Percentiles rank a stretch among this genome's conserved stretches.
Conservation (phyloP, 2,888 invertebrate genomes). For the Ophioninae sp. region DNA sequence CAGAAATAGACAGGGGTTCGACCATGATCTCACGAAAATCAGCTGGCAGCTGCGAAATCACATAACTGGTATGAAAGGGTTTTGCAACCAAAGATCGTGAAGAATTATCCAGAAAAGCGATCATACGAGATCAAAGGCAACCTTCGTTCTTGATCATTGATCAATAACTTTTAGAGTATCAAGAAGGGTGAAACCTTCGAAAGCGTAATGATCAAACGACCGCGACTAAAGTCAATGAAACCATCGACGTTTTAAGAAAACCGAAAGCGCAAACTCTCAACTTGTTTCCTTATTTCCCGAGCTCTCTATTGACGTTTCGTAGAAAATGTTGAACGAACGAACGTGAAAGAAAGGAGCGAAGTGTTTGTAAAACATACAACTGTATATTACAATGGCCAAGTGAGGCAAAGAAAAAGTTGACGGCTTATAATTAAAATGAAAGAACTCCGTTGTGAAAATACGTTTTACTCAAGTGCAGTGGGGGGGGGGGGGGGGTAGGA, state of each 20-base stretch:
- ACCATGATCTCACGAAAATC: neutral
- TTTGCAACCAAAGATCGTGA: neutral
- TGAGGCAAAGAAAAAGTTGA: conserved; percentile 3
- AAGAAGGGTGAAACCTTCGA: neutral
- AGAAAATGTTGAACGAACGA: neutral
- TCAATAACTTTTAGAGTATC: neutral
- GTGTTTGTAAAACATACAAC: neutral
- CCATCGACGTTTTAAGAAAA: neutral
- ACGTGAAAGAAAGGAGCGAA: neutral
- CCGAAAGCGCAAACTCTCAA: neutral
- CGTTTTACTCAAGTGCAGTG: conserved; percentile 5
- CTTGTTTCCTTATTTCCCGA: neutral
- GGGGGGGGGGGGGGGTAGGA: neutral
- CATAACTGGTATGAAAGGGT: neutral
- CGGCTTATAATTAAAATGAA: conserved; percentile 3
- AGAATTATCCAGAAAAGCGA: neutral
- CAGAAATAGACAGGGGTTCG: neutral
- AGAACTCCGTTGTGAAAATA: neutral
- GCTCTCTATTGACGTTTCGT: neutral
- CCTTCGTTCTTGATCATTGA: neutral
- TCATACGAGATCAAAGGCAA: neutral
- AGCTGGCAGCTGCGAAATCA: neutral
- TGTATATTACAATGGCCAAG: conserved; percentile 8
- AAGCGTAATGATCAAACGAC: neutral
- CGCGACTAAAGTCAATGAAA: neutral